phyloP scores from a whole-genome alignment of 2,113 vertebrate species.

The Gracilinanus agilis region DNA sequence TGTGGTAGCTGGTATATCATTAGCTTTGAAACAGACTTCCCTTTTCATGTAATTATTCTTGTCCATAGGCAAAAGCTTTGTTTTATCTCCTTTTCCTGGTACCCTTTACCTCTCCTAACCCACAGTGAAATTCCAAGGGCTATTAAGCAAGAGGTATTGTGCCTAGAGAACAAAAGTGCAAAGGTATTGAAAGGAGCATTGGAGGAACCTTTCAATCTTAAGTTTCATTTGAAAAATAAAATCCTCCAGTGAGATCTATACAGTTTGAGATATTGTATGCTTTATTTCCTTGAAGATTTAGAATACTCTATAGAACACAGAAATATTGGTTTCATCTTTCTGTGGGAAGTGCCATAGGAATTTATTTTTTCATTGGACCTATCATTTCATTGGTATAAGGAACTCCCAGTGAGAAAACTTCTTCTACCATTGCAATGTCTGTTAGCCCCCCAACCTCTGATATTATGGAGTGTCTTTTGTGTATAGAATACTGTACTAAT shows the following conservation, averaged over 20 bases:
- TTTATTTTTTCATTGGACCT: neutral
- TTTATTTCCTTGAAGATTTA: neutral
- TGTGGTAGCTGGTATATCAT: neutral
- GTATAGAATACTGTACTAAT: neutral
- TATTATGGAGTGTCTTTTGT: neutral
- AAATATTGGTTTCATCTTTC: neutral
- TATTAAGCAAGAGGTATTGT: constrained; percentile 23
- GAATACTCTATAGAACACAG: neutral
- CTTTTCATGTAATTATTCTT: neutral
- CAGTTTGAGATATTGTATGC: neutral
- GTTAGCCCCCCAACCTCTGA: neutral
- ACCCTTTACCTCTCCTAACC: neutral
- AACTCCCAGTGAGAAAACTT: neutral
- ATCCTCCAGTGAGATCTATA: neutral
- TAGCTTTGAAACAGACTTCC: constrained; percentile 40
- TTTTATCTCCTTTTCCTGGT: constrained; percentile 35
- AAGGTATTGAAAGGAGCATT: neutral
- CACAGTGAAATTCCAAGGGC: constrained; percentile 8
- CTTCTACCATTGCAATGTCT: neutral
- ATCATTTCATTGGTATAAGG: neutral
- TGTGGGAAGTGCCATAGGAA: neutral
- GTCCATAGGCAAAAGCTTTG: neutral
- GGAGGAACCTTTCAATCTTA: neutral
- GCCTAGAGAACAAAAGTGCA: neutral
- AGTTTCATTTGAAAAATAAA: neutral